Evolutionary conservation across 2,888 invertebrate genomes (phyloP).

Genomic region (Cataglyphis albicans): DNA sequence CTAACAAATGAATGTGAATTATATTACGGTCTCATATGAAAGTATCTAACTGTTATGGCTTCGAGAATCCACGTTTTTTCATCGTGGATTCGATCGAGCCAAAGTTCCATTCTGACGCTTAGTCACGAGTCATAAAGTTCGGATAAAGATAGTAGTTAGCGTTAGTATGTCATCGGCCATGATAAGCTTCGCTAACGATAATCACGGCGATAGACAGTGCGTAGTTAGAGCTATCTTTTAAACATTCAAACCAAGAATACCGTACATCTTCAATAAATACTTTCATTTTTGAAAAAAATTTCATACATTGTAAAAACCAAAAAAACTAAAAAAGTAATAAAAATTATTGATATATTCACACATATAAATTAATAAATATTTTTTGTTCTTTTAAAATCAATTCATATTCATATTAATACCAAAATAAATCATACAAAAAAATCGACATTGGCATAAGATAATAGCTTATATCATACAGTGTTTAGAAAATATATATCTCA

Average conservation of each 20-base stretch:
- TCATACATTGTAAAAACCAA: neutral
- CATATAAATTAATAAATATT: neutral
- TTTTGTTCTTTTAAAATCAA: neutral
- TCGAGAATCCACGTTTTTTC: constrained; percentile 10
- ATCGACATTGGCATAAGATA: neutral
- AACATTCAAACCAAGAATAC: constrained; percentile 2
- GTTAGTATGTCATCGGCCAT: constrained; percentile 31
- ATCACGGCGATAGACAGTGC: constrained; percentile 6
- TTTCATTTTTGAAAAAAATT: neutral
- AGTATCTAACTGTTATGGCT: constrained; percentile 19
- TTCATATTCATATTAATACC: neutral
- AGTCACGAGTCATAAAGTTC: constrained; percentile 39
- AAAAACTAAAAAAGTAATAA: neutral
- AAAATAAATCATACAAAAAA: neutral
- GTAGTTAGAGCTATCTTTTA: neutral
- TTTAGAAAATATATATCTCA: neutral
- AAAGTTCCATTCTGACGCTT: constrained; percentile 30
- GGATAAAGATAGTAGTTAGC: constrained; percentile 30
- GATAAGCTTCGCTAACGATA: constrained; percentile 28
- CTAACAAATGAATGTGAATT: constrained; percentile 30
- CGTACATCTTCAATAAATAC: neutral
- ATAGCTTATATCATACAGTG: neutral
- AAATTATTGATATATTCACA: neutral
- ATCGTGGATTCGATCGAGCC: constrained; percentile 24
- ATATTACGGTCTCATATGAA: constrained; percentile 26